Evolutionary conservation across 1,140 invertebrate genomes (phyloP).

Genomic region (Akabosia matsudoensis): DNA sequence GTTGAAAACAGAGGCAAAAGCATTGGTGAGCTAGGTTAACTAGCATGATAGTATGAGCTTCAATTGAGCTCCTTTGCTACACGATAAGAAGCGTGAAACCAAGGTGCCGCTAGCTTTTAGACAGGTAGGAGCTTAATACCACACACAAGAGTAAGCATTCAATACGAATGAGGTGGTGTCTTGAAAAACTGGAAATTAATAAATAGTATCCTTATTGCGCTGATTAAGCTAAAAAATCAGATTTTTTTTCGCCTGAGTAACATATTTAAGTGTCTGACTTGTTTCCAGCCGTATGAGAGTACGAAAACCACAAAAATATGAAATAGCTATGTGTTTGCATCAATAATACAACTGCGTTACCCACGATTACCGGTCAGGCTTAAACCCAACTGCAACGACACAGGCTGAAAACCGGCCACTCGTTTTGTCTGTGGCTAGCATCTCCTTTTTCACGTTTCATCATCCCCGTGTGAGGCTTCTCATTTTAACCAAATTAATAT

Average conservation of each 20-base stretch:
- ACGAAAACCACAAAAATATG: no score
- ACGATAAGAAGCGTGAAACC: background rate
- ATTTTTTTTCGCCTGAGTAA: no score
- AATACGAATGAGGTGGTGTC: background rate
- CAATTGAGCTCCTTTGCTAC: conserved; percentile 14
- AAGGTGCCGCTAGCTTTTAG: background rate
- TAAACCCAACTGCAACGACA: no score
- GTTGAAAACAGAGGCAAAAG: no score
- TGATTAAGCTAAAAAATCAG: no score
- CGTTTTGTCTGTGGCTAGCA: background rate
- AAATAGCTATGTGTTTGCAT: no score
- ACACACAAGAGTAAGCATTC: background rate
- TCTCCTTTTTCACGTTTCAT: background rate
- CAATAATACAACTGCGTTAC: no score
- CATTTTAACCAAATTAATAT: conserved; percentile 25
- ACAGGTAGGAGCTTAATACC: background rate
- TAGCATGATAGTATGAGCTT: background rate
- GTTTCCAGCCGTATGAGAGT: no score
- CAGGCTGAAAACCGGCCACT: background rate
- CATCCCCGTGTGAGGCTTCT: conserved; percentile 7
- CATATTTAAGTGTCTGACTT: conserved; percentile 12
- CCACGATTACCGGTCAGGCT: no score
- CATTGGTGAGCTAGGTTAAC: conserved; percentile 5
- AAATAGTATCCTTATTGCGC: no score
- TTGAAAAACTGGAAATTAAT: conserved; percentile 21